Conservation (phyloP, 2,888 invertebrate genomes). For the Capitulum mitella region DNA sequence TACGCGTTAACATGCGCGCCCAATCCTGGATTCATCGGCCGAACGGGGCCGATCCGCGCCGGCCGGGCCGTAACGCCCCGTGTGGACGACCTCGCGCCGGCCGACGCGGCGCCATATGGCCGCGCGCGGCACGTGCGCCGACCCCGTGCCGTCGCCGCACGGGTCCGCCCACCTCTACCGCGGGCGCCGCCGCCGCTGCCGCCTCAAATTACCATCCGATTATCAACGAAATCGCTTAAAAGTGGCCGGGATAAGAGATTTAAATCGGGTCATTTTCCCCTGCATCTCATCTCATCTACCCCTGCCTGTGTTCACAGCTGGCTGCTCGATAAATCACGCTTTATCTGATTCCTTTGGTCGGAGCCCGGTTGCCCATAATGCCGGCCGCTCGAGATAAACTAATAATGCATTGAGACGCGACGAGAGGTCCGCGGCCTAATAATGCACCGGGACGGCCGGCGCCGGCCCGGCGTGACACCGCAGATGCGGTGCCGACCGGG, state of each 20-base stretch:
- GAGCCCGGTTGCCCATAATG: not conserved
- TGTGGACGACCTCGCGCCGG: too few species aligned
- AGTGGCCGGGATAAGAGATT: slow-evolving; percentile 16
- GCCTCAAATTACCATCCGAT: slow-evolving; percentile 8
- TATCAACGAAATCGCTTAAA: slow-evolving; percentile 18
- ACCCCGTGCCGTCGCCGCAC: not conserved
- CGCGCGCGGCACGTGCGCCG: not conserved
- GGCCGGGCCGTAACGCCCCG: too few species aligned
- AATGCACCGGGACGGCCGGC: not conserved
- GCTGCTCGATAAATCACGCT: slow-evolving; percentile 4
- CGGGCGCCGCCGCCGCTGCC: not conserved
- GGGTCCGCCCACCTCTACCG: not conserved
- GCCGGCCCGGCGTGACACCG: too few species aligned
- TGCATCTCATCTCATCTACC: slow-evolving; percentile 25
- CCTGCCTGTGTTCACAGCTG: not conserved
- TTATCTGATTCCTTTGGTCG: slow-evolving; percentile 9
- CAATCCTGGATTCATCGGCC: too few species aligned
- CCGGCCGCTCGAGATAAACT: not conserved
- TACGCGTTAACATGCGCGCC: too few species aligned
- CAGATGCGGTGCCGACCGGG: too few species aligned
- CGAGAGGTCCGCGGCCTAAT: not conserved
- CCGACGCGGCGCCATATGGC: not conserved
- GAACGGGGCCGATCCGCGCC: too few species aligned
- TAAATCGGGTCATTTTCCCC: slow-evolving; percentile 17
- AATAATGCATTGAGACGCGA: slow-evolving; percentile 22